phyloP scores from a whole-genome alignment of 2,113 vertebrate species.

The Hippocampus guttulatus region DNA sequence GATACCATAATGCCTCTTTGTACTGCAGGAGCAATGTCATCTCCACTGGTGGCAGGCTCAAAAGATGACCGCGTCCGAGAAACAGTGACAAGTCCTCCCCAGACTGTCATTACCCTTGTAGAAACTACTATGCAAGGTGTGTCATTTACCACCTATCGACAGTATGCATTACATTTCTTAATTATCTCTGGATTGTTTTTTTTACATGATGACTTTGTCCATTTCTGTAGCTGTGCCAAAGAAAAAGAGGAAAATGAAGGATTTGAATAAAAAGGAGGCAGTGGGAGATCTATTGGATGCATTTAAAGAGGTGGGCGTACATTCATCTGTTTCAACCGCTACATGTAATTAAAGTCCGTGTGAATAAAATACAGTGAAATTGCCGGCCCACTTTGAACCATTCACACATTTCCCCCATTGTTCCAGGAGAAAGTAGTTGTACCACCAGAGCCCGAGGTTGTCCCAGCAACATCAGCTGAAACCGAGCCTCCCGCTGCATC shows the following conservation, averaged over 20 bases:
- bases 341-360: neutral
- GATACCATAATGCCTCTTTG: constrained; percentile 16
- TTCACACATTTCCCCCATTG: neutral
- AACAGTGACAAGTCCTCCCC: constrained; percentile 45
- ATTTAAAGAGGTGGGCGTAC: constrained; percentile 87
- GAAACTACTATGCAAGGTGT: constrained; percentile 84
- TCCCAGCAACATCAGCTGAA: constrained; percentile 35
- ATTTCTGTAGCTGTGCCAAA: constrained; percentile 83
- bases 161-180: neutral
- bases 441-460: constrained; percentile 43
- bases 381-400: neutral
- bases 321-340: neutral
- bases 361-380: neutral
- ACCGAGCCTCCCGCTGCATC: constrained; percentile 61
- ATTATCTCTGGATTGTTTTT: neutral
- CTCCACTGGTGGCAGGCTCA: constrained; percentile 55
- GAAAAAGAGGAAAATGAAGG: constrained; percentile 94
- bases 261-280: constrained; percentile 91
- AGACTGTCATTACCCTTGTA: constrained; percentile 47
- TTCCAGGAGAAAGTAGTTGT: constrained; percentile 61
- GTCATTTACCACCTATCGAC: neutral
- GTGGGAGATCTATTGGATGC: constrained; percentile 93
- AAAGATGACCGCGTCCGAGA: constrained; percentile 27
- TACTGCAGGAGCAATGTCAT: constrained; percentile 33
- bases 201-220: neutral